A percentile compares a stretch with the other conserved stretches of the same genome.
phyloP scores from a whole-genome alignment of 2,113 vertebrate genomes.

The Xyrauchen texanus region DNA sequence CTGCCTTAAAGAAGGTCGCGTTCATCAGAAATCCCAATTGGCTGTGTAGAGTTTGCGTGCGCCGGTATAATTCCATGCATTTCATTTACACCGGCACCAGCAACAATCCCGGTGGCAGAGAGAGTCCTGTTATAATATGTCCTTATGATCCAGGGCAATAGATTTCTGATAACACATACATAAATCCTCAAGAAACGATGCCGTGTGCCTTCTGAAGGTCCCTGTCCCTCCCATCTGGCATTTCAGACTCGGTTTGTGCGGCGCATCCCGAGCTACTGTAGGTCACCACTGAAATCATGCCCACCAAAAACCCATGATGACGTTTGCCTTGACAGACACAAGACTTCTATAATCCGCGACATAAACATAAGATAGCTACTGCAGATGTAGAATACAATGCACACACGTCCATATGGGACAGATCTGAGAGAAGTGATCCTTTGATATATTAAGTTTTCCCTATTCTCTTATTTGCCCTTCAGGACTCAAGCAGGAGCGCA shows the following conservation, averaged over 20 bases:
- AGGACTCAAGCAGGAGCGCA: constrained; percentile 58
- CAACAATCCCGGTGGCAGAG: neutral
- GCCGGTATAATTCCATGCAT: constrained; percentile 29
- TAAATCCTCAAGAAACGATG: constrained; percentile 19
- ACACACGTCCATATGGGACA: neutral
- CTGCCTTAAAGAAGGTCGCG: neutral
- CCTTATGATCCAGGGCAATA: neutral
- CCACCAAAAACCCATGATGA: constrained; percentile 45
- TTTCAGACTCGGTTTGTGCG: constrained; percentile 37
- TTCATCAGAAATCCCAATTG: neutral
- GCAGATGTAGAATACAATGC: neutral
- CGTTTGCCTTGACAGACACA: constrained; percentile 42
- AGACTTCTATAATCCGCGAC: constrained; percentile 24
- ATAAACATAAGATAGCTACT: neutral
- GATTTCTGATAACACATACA: constrained; percentile 12
- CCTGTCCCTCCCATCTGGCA: constrained; percentile 30
- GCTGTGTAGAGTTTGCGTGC: constrained; percentile 33
- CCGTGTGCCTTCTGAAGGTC: constrained; percentile 24
- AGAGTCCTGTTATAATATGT: neutral
- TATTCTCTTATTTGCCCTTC: constrained; percentile 72
- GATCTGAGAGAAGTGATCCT: constrained; percentile 49
- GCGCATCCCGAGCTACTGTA: constrained; percentile 51
- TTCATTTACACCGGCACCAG: constrained; percentile 28
- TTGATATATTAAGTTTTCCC: constrained; percentile 59
- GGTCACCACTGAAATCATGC: constrained; percentile 48